Evolutionary conservation across 2,888 invertebrate genomes (phyloP).

Genomic region (Cyclophora punctaria): DNA sequence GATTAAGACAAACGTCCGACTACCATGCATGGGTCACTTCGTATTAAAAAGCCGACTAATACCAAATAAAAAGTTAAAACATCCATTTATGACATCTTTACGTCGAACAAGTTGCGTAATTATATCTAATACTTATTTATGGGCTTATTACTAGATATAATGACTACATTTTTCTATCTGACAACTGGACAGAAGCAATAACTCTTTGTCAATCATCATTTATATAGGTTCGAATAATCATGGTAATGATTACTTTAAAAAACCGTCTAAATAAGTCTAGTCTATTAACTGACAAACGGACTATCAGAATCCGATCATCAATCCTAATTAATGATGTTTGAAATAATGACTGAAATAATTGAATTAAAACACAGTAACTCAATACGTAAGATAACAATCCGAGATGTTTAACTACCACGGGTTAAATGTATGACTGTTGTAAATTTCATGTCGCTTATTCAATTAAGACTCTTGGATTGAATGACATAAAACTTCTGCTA

Average conservation of each 20-base stretch:
- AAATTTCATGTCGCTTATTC: slow-evolving; percentile 70
- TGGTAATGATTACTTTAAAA: no score
- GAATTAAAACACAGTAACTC: slow-evolving; percentile 18
- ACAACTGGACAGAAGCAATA: slow-evolving; percentile 27
- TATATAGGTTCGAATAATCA: slow-evolving; percentile 3
- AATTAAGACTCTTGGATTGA: slow-evolving; percentile 69
- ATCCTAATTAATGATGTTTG: no score
- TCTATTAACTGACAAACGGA: no score
- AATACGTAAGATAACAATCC: slow-evolving; percentile 29
- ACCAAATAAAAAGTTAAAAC: neutral
- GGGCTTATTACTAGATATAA: slow-evolving; percentile 38
- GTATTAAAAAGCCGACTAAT: no score
- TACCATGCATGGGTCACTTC: no score
- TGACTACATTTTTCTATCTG: slow-evolving; percentile 34
- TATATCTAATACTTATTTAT: slow-evolving; percentile 50
- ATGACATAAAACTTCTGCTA: slow-evolving; percentile 70
- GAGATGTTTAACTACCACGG: slow-evolving; percentile 50
- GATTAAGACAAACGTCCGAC: no score
- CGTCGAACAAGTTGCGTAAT: slow-evolving; percentile 35
- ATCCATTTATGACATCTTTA: slow-evolving; percentile 25
- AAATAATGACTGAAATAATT: no score
- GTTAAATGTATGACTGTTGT: slow-evolving; percentile 62
- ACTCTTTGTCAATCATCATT: slow-evolving; percentile 17
- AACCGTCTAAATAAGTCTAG: no score
- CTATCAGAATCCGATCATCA: no score